Conservation (phyloP, 2,797 vertebrate genomes). For the Falco naumanni region DNA sequence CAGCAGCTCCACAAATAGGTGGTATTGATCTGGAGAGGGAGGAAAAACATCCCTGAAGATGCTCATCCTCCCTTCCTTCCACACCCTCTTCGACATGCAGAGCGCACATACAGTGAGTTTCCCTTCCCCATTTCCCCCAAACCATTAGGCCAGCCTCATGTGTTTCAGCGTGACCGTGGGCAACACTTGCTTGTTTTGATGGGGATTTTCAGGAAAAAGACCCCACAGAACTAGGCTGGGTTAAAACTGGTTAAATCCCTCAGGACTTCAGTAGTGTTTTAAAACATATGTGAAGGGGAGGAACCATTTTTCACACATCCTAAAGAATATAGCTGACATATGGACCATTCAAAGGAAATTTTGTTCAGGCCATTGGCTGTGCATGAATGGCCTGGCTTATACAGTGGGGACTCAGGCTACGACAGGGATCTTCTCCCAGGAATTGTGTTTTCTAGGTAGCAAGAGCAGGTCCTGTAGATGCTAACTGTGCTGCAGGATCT, state of each 20-base stretch:
- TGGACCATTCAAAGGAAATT: constrained; percentile 68
- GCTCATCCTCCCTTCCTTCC: not conserved
- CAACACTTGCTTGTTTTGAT: not conserved
- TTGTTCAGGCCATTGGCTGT: constrained; percentile 60
- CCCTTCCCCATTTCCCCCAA: not conserved
- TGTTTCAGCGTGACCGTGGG: not conserved
- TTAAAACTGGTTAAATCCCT: constrained; percentile 42
- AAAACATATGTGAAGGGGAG: constrained; percentile 66
- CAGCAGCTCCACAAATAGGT: not conserved
- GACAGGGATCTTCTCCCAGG: not conserved
- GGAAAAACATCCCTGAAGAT: not conserved
- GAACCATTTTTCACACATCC: constrained; percentile 16
- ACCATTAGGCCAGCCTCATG: not conserved
- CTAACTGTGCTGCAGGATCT: not conserved
- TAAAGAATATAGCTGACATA: constrained; percentile 65
- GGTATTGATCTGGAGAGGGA: not conserved
- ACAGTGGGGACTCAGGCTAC: not conserved
- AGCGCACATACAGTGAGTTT: not conserved
- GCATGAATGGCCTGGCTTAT: constrained; percentile 20
- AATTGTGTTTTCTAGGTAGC: not conserved
- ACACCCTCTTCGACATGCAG: not conserved
- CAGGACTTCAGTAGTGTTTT: constrained; percentile 22
- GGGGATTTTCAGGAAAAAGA: not conserved
- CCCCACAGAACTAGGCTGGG: not conserved
- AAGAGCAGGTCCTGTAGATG: not conserved